These are phyloP conservation scores for Fissipunctia ypsillon DNA, from an alignment of 2,888 invertebrate genomes.

Conservation along the genomic window DNA sequence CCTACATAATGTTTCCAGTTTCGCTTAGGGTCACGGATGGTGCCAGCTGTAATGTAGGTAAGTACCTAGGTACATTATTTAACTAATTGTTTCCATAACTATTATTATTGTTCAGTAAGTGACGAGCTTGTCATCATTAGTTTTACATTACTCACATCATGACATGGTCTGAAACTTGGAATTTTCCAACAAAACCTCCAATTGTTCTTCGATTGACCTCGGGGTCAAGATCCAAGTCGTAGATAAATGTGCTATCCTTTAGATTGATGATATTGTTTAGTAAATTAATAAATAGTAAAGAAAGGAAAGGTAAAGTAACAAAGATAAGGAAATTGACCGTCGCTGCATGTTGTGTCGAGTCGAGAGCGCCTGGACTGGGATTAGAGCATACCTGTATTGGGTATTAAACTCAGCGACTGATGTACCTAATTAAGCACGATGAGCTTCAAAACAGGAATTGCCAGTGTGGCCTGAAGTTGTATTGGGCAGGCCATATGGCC, in stretches of 20 bases:
- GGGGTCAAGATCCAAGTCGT: slow-evolving; percentile 39
- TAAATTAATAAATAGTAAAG: slow-evolving; percentile 26
- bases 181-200: slow-evolving; percentile 30
- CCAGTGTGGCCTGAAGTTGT: background rate
- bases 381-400: no score
- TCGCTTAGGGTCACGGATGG: background rate
- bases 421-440: background rate
- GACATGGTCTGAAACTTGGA: slow-evolving; percentile 28
- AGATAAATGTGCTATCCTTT: slow-evolving; percentile 43
- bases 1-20: slow-evolving; percentile 2
- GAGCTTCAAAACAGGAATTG: background rate
- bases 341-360: background rate
- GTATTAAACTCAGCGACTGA: no score
- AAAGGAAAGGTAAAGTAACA: slow-evolving; percentile 13
- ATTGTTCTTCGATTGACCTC: slow-evolving; percentile 42
- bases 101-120: background rate
- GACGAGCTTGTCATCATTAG: background rate
- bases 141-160: background rate
- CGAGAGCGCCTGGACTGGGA: no score
- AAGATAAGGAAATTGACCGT: slow-evolving; percentile 19
- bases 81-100: background rate
- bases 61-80: background rate
- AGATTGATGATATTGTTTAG: slow-evolving; percentile 45
- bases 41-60: background rate
- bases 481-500: no score